Percentiles rank a stretch among this genome's conserved stretches.
phyloP scores from a whole-genome alignment of 2,888 invertebrate species.

The Noctua janthe region DNA sequence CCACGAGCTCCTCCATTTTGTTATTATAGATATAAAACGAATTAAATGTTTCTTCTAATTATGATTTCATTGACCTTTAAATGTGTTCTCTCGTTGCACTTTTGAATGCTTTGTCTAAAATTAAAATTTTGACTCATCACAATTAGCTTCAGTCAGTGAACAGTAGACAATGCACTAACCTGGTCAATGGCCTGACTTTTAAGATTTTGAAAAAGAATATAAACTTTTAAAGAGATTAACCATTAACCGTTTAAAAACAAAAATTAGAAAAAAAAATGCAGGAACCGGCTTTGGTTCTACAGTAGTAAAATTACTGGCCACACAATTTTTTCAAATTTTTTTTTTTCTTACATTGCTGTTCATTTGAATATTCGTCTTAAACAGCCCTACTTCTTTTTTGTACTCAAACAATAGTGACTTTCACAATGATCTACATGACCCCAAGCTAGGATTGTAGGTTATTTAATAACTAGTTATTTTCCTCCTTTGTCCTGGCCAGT shows the following conservation, averaged over 20 bases:
- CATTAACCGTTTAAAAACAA: neutral
- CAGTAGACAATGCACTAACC: neutral
- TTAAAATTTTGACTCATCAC: neutral
- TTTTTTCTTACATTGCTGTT: neutral
- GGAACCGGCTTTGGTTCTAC: neutral
- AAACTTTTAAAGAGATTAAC: neutral
- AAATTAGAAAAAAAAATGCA: neutral
- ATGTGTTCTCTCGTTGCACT: neutral
- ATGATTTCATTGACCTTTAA: neutral
- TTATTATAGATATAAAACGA: neutral
- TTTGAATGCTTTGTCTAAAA: neutral
- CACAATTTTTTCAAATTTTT: neutral
- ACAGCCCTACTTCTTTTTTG: neutral
- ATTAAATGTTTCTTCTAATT: neutral
- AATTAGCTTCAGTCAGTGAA: neutral
- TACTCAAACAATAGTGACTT: no score
- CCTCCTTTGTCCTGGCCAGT: neutral
- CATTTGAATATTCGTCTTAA: neutral
- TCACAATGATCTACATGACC: neutral
- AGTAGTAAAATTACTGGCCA: neutral
- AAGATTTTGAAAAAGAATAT: neutral
- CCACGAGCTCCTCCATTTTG: neutral
- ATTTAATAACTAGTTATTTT: neutral
- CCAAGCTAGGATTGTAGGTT: no score
- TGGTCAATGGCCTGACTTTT: neutral